Percentiles rank a stretch among this genome's conserved stretches.
These are phyloP conservation scores for Syncerus caffer DNA, from an alignment of 2,797 vertebrate genomes.

Conservation along the genomic window DNA sequence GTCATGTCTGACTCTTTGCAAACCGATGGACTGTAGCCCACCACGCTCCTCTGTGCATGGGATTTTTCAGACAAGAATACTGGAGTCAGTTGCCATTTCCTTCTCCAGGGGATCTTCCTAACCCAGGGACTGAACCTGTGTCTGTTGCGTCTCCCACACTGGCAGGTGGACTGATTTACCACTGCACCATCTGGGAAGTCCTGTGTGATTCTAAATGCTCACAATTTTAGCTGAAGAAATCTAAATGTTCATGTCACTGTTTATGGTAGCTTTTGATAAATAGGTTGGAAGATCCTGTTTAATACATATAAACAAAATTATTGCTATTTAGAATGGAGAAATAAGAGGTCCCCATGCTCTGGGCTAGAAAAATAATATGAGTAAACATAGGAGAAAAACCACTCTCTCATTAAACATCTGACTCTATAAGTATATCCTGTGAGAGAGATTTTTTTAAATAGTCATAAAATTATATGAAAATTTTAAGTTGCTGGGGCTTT, in stretches of 20 bases:
- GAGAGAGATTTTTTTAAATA: not conserved
- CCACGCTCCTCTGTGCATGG: not conserved
- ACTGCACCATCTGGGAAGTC: not conserved
- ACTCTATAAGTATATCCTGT: not conserved
- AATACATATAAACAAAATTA: not conserved
- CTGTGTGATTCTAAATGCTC: not conserved
- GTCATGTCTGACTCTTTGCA: not conserved
- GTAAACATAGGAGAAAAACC: not conserved
- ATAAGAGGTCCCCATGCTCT: not conserved
- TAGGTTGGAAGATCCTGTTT: not conserved
- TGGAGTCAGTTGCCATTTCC: not conserved
- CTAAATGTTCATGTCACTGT: not conserved
- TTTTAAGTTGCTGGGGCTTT: not conserved
- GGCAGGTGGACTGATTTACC: not conserved
- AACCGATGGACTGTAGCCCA: not conserved
- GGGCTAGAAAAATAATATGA: not conserved
- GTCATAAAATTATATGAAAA: not conserved
- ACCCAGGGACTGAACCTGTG: not conserved
- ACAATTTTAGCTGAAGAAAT: not conserved
- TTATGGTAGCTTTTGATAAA: not conserved
- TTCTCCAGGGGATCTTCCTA: not conserved
- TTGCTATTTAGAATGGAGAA: not conserved
- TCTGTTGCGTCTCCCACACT: accelerated
- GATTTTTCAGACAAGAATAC: not conserved
- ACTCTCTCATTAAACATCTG: not conserved